Percentiles rank a stretch among this genome's conserved stretches.
Conservation (phyloP, 1,140 invertebrate genomes). For the Mylabris phalerata region DNA sequence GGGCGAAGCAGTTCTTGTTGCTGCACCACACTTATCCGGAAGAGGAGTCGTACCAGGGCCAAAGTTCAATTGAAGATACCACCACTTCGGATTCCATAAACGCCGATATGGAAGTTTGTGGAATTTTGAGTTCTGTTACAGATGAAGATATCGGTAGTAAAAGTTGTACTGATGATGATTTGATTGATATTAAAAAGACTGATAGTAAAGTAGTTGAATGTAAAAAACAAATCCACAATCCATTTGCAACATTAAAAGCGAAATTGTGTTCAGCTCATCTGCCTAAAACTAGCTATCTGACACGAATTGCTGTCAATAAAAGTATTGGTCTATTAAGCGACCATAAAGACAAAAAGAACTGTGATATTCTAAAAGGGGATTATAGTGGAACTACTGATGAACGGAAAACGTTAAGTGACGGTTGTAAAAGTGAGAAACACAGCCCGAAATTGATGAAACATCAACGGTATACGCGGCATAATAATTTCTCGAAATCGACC, state of each 20-base stretch:
- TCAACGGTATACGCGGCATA: conserved; percentile 21
- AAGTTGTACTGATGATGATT: conserved; percentile 25
- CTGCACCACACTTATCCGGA: conserved; percentile 36
- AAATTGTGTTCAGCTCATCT: conserved; percentile 43
- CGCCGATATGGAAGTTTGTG: conserved; percentile 46
- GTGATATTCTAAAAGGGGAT: conserved; percentile 19
- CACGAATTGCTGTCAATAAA: conserved; percentile 41
- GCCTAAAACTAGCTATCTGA: conserved; percentile 41
- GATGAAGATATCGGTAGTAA: conserved; percentile 32
- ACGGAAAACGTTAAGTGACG: conserved; percentile 1
- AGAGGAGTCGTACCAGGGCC: conserved; percentile 39
- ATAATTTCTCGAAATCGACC: conserved; percentile 37
- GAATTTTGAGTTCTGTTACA: conserved; percentile 39
- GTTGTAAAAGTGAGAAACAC: conserved; percentile 32
- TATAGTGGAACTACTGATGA: not conserved
- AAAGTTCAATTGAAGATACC: conserved; percentile 44
- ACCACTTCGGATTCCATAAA: conserved; percentile 46
- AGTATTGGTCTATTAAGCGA: conserved; percentile 35
- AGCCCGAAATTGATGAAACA: conserved; percentile 33
- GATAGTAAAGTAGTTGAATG: conserved; percentile 34
- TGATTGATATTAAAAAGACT: conserved; percentile 35
- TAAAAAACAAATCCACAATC: conserved; percentile 35
- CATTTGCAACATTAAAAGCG: conserved; percentile 39
- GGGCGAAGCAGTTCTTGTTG: conserved; percentile 37
- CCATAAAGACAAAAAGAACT: conserved; percentile 31